phyloP scores from a whole-genome alignment of 2,888 invertebrate species.

The Synergus laeviventris region DNA sequence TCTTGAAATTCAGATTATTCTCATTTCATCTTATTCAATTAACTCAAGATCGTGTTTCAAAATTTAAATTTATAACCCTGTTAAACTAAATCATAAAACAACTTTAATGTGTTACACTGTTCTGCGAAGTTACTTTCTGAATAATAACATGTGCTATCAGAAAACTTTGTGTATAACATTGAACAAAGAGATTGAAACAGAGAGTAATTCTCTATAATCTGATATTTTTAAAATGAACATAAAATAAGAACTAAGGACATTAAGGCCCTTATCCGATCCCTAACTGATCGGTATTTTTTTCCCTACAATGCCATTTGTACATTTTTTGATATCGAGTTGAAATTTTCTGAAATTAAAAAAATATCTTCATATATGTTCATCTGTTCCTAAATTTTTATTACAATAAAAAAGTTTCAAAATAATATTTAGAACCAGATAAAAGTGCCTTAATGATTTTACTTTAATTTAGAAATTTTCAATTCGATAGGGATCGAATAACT shows the following conservation, averaged over 20 bases:
- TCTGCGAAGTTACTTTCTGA: neutral
- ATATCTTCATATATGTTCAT: neutral
- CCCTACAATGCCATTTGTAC: too few relatives aligned
- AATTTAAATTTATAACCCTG: neutral
- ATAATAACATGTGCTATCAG: constrained; percentile 5
- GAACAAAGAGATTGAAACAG: constrained; percentile 21
- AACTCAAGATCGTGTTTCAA: neutral
- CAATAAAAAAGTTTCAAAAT: too few relatives aligned
- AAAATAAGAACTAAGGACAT: too few relatives aligned
- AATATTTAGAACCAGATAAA: too few relatives aligned
- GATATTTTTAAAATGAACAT: neutral
- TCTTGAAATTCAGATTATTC: neutral
- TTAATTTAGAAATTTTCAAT: too few relatives aligned
- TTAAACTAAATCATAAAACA: neutral
- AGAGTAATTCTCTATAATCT: constrained; percentile 14
- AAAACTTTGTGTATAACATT: neutral
- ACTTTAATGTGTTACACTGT: neutral
- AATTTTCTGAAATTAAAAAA: too few relatives aligned
- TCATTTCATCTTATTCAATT: neutral
- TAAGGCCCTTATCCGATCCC: too few relatives aligned
- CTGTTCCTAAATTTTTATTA: neutral
- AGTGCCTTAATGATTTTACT: too few relatives aligned
- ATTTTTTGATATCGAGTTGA: too few relatives aligned
- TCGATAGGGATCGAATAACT: too few relatives aligned
- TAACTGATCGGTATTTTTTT: too few relatives aligned